Base-by-base conservation (phyloP, 2,888 invertebrate species). In the Cotesia congregata region DNA sequence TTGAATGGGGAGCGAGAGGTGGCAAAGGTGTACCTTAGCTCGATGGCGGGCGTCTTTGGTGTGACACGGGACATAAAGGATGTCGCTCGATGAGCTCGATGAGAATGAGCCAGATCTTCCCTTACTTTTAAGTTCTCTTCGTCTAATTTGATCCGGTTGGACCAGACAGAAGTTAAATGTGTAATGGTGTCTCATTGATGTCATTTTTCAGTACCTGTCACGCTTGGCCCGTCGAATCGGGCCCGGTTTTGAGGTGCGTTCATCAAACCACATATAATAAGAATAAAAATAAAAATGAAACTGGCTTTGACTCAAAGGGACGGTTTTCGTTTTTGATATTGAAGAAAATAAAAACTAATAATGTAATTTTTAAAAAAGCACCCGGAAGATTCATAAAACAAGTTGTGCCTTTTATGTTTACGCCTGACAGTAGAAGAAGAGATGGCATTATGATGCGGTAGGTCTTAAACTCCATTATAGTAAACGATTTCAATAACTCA, bases 1-100 rank as follows among this genome's bases (percentile, higher is more conserved):
- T 77, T 83, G 80, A 83, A 85, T 83, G 82, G 81, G 60, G 76
- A 78, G 41, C 77, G 78, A 78, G 77, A 75, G 75, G 71, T 17
- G 77, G 76, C 77, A 71, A 78, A 80, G 81, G 76, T 74, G 67
- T 30, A 30, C 3, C 3, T 30, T 3, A 30, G 30, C 77, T 72
- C 72, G 73, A 67, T 80, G 75, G 74, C 77, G 78, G 78, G 78
- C 74, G 79, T 81, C 76, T 76, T 72, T 70, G 73, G 71, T 67
- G 67, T 41, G 67, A 40, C 67, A 61, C 73, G 40, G 41, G 77
- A 60, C 75, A 74, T 78, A 74, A 74, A 68, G 72, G 67, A 74
- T 67, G n/a, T 67, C 76, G 50, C 30, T 72, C 76, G 68, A 76
- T 30, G 67, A 61, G 50, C 30, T 72, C 76, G 68, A 76, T 30